Evolutionary conservation across 1,140 invertebrate genomes (phyloP).

Genomic region (Drosophila nebulosa): DNA sequence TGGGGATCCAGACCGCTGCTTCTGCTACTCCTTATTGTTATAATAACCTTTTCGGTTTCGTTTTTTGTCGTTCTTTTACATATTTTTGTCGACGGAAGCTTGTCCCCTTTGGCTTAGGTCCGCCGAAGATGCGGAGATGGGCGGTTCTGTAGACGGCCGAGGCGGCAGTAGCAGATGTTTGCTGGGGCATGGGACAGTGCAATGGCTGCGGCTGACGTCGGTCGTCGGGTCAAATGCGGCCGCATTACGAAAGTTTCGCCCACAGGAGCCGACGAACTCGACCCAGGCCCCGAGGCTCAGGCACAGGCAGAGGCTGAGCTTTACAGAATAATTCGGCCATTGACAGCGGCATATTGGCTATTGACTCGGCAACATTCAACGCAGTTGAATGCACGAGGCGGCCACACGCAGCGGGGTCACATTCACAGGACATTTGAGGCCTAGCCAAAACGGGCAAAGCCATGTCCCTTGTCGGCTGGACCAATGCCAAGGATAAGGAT

Average conservation of each 20-base stretch:
- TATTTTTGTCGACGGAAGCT: constrained; percentile 54
- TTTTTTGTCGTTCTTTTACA: constrained; percentile 26
- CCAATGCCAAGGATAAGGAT: not conserved
- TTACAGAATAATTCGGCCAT: constrained; percentile 31
- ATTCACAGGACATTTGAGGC: constrained; percentile 36
- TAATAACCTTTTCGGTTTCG: constrained; percentile 71
- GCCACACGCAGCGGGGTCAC: constrained; percentile 30
- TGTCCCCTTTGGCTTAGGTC: not conserved
- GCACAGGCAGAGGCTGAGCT: constrained; percentile 22
- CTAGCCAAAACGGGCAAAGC: not conserved
- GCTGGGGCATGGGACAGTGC: constrained; percentile 32
- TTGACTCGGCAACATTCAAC: not conserved
- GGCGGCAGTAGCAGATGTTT: constrained; percentile 9
- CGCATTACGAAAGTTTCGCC: constrained; percentile 37
- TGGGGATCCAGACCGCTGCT: constrained; percentile 51
- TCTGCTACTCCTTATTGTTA: constrained; percentile 66
- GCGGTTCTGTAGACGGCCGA: constrained; percentile 24
- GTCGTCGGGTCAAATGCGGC: constrained; percentile 14
- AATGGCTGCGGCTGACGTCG: constrained; percentile 46
- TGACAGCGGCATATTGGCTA: constrained; percentile 20
- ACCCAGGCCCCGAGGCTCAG: constrained; percentile 17
- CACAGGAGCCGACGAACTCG: constrained; percentile 19
- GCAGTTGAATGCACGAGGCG: constrained; percentile 41
- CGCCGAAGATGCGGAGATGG: not conserved
- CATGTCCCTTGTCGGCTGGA: not conserved